Base-by-base conservation (phyloP, 1,140 invertebrate genomes). In the Calosoma granatense region DNA sequence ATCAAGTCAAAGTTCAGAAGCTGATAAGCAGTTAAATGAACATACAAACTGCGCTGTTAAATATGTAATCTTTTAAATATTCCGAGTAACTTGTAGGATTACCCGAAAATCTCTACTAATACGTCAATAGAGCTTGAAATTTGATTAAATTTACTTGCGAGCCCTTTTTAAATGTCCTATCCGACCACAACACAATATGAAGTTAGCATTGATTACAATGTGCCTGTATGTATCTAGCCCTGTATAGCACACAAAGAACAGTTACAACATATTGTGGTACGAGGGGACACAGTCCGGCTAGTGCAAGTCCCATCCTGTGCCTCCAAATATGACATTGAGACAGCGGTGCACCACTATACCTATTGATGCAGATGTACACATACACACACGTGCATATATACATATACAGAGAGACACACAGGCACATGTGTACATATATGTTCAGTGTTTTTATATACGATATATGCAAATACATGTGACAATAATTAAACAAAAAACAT, bases 51-150 rank as follows among this genome's bases (percentile, higher is more conserved):
- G 41, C 9, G 41, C 9, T 47, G 41, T 47, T 17, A 47, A 47
- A 47, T 47, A 9, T 47, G 41, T 47, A 47, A 47, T 47, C 41
- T 47, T 17, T 47, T 47, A 47, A 47, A 47, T 47, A 47, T 47
- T 47, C 41, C 9, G 41, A 47, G 41, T 12, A 47, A 47, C 41
- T 47, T 17, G 41, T 47, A 47, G 64, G 64, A 67, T 67, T 64
- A 67, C 65, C 60, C 17, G 57, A 51, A 64, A 67, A 67, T 67
- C 66, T 65, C 62, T 53, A 62, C 61, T 67, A 67, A 67, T 67
- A 67, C 65, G 65, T 63, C 64, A 65, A 67, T 67, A 65, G 64
- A 66, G 64, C 63, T 66, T 63, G 63, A 67, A 67, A 67, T 67
- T 67, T 67, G 66, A 67, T 67, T 67, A 66, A 66, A 63, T 65